Base-by-base conservation (phyloP, 2,113 vertebrate genomes). In the Petroica traversi region DNA sequence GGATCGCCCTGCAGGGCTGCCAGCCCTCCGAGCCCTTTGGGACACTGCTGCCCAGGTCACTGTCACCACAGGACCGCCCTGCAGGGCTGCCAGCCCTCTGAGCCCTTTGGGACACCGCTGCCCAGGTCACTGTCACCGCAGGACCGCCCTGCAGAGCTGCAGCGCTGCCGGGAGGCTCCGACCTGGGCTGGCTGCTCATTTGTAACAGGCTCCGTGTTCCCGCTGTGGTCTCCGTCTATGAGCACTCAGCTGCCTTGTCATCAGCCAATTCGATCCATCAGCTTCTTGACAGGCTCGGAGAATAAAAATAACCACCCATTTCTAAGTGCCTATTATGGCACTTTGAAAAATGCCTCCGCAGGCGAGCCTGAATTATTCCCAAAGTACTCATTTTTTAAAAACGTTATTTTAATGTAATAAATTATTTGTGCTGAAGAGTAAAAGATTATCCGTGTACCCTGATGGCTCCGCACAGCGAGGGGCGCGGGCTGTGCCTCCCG, bases 281-380 rank as follows among this genome's bases (percentile, higher is more conserved):
- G 94, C 93, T 97, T 97, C 96, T 96, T 97, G 95, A 97, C 96
- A 91, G 93, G 95, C 94, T 94, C 15, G 36, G 89, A 97, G 96
- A 96, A 97, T 93, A 96, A 97, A 97, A 97, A 97, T 97, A 97
- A 97, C 95, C 96, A 93, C 96, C 96, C 93, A 92, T 96, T 96
- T 92, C 96, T 97, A 97, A 97, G 96, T 97, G 96, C 96, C 95
- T 97, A 97, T 97, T 97, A 97, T 96, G 93, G 97, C 95, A 97
- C 96, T 97, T 97, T 97, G 93, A 97, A 95, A 97, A 97, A 97
- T 96, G 97, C 88, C 96, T 97, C 93, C 48, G 64, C 93, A 75
- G 96, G 96, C 89, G 92, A 97, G 97, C 93, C 93, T 93, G 94
- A 96, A 97, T 92, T 81, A 97, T 95, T 96, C 96, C 96, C 96